Evolutionary conservation across 1,140 invertebrate genomes (phyloP).

Genomic region (Bombyx mandarina): DNA sequence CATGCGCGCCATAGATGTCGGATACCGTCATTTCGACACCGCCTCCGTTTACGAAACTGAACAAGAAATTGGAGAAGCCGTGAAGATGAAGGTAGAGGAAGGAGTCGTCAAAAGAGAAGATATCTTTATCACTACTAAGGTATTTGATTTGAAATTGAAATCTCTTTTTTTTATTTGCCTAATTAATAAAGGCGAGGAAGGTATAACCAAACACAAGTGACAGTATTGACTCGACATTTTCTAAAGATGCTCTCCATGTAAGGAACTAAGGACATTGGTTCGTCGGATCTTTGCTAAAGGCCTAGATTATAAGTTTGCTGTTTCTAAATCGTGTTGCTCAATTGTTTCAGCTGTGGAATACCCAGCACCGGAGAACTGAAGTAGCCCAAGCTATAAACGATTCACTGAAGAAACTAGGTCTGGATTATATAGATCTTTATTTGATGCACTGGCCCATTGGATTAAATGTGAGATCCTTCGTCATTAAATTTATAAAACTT

Average conservation of each 20-base stretch:
- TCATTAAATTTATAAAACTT: too few species aligned
- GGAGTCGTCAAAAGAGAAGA: slow-evolving; percentile 80
- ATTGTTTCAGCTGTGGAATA: slow-evolving; percentile 80
- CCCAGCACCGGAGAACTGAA: slow-evolving; percentile 75
- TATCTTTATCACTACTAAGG: slow-evolving; percentile 77
- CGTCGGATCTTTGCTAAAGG: background rate
- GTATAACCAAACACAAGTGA: too few species aligned
- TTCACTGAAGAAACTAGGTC: slow-evolving; percentile 75
- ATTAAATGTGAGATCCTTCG: slow-evolving; percentile 72
- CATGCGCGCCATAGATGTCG: slow-evolving; percentile 75
- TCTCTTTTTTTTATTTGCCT: too few species aligned
- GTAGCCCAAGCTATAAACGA: slow-evolving; percentile 70
- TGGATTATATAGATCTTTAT: slow-evolving; percentile 88
- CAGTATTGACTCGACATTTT: too few species aligned
- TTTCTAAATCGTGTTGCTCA: background rate
- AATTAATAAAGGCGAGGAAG: too few species aligned
- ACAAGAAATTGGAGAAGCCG: slow-evolving; percentile 83
- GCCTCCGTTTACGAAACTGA: slow-evolving; percentile 83
- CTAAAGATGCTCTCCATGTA: too few species aligned
- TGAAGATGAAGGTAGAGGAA: slow-evolving; percentile 78
- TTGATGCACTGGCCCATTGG: slow-evolving; percentile 91
- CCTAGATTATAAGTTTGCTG: background rate
- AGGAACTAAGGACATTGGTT: background rate
- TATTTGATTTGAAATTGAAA: slow-evolving; percentile 28
- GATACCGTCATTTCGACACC: slow-evolving; percentile 81